phyloP scores from a whole-genome alignment of 2,113 vertebrate genomes.

The Leptobrachium leishanense region DNA sequence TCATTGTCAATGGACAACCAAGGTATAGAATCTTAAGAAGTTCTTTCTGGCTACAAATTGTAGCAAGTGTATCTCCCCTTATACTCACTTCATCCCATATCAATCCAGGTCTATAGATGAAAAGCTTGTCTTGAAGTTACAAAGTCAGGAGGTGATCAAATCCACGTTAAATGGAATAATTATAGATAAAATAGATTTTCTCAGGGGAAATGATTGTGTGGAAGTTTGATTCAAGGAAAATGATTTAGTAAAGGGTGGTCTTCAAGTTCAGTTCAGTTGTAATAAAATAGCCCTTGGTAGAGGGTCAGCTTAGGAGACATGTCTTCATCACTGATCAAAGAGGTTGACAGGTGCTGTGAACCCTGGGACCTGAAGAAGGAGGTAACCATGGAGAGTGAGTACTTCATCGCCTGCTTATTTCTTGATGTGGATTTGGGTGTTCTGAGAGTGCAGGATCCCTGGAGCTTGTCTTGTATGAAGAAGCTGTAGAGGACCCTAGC shows the following conservation, averaged over 20 bases:
- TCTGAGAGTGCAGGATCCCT: background rate
- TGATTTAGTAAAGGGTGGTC: too few relatives aligned
- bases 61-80: background rate
- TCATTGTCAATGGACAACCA: too few relatives aligned
- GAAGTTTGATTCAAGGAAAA: too few relatives aligned
- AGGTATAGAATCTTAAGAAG: too few relatives aligned
- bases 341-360: background rate
- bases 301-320: too few relatives aligned
- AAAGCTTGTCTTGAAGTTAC: background rate
- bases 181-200: too few relatives aligned
- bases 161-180: too few relatives aligned
- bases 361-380: background rate
- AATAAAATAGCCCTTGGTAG: too few relatives aligned
- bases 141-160: background rate
- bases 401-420: background rate
- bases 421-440: constrained; percentile 2
- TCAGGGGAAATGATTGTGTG: too few relatives aligned
- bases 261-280: too few relatives aligned
- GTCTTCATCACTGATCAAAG: background rate
- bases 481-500: constrained; percentile 17
- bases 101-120: background rate
- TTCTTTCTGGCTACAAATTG: background rate
- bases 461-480: constrained; percentile 12
- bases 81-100: background rate
- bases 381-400: background rate